phyloP scores from a whole-genome alignment of 2,113 vertebrate genomes.

The Pseudopodoces humilis region DNA sequence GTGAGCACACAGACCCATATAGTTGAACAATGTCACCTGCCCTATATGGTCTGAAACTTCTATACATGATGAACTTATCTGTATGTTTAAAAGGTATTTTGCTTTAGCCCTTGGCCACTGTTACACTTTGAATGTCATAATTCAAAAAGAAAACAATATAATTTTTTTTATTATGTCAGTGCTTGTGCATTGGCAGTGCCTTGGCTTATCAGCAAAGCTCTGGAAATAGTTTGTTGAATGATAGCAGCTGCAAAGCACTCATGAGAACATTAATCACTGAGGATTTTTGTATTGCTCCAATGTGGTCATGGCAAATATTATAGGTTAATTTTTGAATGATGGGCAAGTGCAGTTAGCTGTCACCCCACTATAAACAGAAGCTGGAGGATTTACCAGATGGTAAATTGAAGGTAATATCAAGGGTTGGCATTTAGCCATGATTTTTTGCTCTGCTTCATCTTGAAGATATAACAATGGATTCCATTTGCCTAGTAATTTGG shows the following conservation, averaged over 20 bases:
- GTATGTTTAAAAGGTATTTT: background rate
- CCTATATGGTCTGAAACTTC: background rate
- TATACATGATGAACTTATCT: background rate
- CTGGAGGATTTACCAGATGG: background rate
- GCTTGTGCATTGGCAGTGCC: background rate
- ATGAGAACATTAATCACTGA: background rate
- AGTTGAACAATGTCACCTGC: background rate
- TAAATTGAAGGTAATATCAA: constrained; percentile 21
- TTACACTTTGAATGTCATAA: background rate
- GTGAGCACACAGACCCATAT: accelerated
- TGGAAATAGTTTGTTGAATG: background rate
- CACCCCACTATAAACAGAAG: background rate
- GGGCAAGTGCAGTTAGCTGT: background rate
- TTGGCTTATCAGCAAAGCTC: background rate
- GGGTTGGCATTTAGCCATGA: background rate
- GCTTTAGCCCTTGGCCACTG: background rate
- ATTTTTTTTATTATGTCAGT: background rate
- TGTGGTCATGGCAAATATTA: background rate
- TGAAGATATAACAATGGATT: background rate
- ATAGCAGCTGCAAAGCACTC: background rate
- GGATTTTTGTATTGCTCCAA: background rate
- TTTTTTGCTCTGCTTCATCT: background rate
- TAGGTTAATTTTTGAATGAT: background rate
- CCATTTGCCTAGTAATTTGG: background rate
- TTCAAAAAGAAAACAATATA: background rate